Evolutionary conservation across 1,140 invertebrate genomes (phyloP).

Genomic region (Sycobia sp.): DNA sequence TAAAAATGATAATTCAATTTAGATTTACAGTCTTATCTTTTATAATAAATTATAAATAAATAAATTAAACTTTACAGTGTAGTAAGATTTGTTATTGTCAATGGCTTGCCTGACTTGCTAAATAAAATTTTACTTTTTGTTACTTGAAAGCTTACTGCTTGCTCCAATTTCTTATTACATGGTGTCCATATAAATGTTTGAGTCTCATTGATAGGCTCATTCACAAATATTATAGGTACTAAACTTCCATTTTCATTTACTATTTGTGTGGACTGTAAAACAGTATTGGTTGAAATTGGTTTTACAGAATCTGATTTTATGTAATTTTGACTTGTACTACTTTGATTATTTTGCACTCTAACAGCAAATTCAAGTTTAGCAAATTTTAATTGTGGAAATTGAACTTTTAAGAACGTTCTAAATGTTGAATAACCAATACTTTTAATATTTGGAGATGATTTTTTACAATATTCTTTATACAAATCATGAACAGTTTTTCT

Average conservation of each 20-base stretch:
- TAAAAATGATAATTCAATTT: no score
- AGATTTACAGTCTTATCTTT: no score
- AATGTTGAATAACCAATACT: conserved; percentile 82
- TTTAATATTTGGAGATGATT: conserved; percentile 68
- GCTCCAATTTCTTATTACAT: conserved; percentile 40
- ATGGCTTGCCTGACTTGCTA: conserved; percentile 40
- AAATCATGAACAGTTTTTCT: conserved; percentile 75
- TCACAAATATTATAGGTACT: conserved; percentile 47
- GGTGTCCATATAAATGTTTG: conserved; percentile 47
- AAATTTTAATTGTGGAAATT: conserved; percentile 79
- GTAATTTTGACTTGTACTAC: not conserved
- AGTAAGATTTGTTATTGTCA: no score
- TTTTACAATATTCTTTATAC: conserved; percentile 75
- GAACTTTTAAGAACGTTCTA: conserved; percentile 79
- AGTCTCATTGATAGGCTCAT: conserved; percentile 35
- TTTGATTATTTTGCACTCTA: conserved; percentile 57
- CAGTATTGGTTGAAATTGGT: not conserved
- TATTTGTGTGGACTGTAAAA: conserved; percentile 24
- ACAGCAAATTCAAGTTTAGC: conserved; percentile 69
- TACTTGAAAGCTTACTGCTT: conserved; percentile 46
- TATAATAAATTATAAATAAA: no score
- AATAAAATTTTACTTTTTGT: conserved; percentile 43
- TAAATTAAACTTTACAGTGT: no score
- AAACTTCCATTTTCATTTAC: conserved; percentile 37
- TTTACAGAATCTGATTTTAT: not conserved